Conservation (phyloP, 1,140 invertebrate genomes). For the Triops longicaudatus region DNA sequence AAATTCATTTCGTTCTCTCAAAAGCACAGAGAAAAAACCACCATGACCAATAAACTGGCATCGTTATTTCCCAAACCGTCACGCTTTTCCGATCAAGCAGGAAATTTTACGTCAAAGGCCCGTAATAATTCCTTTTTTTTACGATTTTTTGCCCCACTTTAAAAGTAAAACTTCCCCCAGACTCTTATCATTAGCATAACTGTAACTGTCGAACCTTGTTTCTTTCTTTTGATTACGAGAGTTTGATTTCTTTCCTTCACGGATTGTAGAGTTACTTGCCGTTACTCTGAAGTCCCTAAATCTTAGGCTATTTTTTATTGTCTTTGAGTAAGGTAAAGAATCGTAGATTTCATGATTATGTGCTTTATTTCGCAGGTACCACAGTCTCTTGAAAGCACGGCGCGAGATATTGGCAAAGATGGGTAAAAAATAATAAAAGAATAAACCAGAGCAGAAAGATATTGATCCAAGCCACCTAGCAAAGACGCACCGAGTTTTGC, state of each 20-base stretch:
- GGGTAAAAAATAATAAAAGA: too few species aligned
- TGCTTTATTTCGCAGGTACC: neutral
- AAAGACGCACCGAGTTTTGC: too few species aligned
- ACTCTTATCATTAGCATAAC: neutral
- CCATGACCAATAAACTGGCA: constrained; percentile 14
- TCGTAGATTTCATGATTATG: neutral
- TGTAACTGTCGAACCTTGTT: constrained; percentile 4
- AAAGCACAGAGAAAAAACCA: neutral
- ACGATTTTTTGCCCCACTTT: neutral
- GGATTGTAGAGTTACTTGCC: neutral
- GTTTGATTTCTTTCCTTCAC: too few species aligned
- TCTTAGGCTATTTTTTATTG: neutral
- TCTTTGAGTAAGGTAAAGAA: too few species aligned
- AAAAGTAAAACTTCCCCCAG: neutral
- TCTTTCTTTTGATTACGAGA: neutral
- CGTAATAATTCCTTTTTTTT: neutral
- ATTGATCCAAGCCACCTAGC: neutral
- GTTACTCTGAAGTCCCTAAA: neutral
- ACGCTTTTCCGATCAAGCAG: constrained; percentile 10
- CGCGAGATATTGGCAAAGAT: neutral
- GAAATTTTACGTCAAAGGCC: constrained; percentile 1
- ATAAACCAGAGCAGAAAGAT: neutral
- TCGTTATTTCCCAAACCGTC: constrained; percentile 9
- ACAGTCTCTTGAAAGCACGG: neutral
- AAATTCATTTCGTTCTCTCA: neutral